These are phyloP conservation scores for Panthera uncia DNA, from an alignment of 2,113 vertebrate genomes.

Conservation along the genomic window DNA sequence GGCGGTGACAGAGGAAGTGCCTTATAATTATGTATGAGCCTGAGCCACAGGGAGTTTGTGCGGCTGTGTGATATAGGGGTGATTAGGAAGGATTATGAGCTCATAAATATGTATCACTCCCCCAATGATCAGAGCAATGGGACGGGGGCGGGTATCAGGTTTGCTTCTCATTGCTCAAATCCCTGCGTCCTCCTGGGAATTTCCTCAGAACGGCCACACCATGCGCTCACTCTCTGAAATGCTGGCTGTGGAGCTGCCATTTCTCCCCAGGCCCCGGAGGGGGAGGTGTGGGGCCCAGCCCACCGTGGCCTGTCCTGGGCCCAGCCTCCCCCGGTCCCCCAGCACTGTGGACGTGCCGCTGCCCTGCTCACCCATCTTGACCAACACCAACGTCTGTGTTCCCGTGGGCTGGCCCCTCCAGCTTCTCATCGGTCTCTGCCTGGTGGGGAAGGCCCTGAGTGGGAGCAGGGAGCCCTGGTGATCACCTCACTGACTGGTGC, in stretches of 20 bases:
- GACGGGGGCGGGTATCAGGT: neutral
- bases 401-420: neutral
- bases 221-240: neutral
- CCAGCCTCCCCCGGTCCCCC: neutral
- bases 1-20: neutral
- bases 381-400: neutral
- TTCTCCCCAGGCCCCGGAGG: neutral
- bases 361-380: neutral
- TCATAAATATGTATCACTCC: conserved; percentile 73
- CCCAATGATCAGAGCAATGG: neutral
- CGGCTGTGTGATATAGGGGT: conserved; percentile 46
- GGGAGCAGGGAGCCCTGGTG: neutral
- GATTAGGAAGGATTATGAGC: conserved; percentile 75
- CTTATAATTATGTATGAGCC: conserved; percentile 74
- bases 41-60: conserved; percentile 61
- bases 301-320: neutral
- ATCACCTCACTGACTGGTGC: neutral
- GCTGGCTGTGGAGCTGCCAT: accelerated
- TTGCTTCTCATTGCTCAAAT: conserved; percentile 33
- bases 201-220: neutral
- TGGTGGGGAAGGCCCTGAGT: neutral
- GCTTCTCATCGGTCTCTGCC: neutral
- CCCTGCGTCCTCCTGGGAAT: neutral
- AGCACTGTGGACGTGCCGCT: neutral
- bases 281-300: accelerated